Percentiles rank a stretch among this genome's conserved stretches.
Conservation (phyloP, 2,797 vertebrate genomes). For the Pipistrellus kuhlii region DNA sequence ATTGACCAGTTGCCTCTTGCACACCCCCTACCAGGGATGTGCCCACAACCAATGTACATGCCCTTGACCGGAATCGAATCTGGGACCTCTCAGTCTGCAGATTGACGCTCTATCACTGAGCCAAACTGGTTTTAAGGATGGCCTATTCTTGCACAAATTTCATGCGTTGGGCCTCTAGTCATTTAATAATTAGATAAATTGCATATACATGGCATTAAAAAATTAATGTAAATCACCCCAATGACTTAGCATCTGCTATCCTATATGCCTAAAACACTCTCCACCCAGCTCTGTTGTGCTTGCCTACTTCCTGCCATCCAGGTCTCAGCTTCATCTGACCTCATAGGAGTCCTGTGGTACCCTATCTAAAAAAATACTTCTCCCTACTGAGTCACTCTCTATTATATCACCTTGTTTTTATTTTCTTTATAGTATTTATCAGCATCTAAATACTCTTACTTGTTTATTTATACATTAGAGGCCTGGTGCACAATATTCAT, state of each 20-base stretch:
- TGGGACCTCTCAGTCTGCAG: too few relatives aligned
- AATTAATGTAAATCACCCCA: background rate
- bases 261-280: background rate
- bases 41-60: too few relatives aligned
- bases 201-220: background rate
- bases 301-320: background rate
- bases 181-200: background rate
- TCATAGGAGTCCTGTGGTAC: background rate
- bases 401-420: background rate
- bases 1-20: too few relatives aligned
- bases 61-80: too few relatives aligned
- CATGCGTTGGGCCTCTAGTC: too few relatives aligned
- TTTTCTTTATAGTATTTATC: background rate
- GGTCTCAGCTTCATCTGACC: background rate
- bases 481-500: too few relatives aligned
- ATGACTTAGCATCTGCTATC: background rate
- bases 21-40: too few relatives aligned
- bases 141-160: too few relatives aligned
- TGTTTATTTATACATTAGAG: background rate
- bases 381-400: background rate
- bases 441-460: background rate
- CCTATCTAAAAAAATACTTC: background rate
- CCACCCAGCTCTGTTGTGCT: fast-evolving
- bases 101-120: too few relatives aligned
- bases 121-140: too few relatives aligned